Percentiles rank a stretch among this genome's conserved stretches.
Conservation (phyloP, 2,797 vertebrate genomes). For the Oryzias dopingdopingensis region DNA sequence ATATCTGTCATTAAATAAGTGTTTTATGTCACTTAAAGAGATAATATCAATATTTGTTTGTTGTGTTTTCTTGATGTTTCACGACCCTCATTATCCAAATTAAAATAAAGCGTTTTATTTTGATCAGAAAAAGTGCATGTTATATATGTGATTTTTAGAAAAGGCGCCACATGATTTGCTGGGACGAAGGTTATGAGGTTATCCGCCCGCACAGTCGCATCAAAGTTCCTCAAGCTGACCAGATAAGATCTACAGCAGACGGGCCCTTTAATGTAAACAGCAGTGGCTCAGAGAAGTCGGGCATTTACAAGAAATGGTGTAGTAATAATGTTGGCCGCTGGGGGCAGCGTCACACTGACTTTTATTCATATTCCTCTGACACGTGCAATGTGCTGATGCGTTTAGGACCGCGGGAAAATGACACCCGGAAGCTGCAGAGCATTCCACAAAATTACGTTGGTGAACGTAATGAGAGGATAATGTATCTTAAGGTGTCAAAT, state of each 20-base stretch:
- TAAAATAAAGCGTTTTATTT: too few relatives aligned
- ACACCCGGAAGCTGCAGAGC: too few relatives aligned
- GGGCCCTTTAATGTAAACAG: slow-evolving; percentile 49
- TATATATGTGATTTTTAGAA: not conserved
- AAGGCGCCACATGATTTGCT: not conserved
- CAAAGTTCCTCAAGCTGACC: not conserved
- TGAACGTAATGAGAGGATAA: too few relatives aligned
- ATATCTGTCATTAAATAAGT: too few relatives aligned
- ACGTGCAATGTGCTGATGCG: not conserved
- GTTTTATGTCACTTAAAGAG: too few relatives aligned
- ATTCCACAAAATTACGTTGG: too few relatives aligned
- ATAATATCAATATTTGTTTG: too few relatives aligned
- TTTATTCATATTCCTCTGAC: not conserved
- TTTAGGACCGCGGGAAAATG: too few relatives aligned
- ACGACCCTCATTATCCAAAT: too few relatives aligned
- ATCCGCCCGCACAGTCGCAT: not conserved
- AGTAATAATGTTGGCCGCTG: slow-evolving; percentile 15
- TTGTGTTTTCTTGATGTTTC: too few relatives aligned
- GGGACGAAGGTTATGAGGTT: not conserved
- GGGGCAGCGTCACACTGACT: slow-evolving; percentile 18
- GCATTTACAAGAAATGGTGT: slow-evolving; percentile 65
- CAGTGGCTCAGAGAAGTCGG: slow-evolving; percentile 19
- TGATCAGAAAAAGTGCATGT: too few relatives aligned
- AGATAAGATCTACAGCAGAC: slow-evolving; percentile 12
- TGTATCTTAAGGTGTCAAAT: too few relatives aligned